Conservation (phyloP, 2,797 vertebrate species). For the Megalops cyprinoides region DNA sequence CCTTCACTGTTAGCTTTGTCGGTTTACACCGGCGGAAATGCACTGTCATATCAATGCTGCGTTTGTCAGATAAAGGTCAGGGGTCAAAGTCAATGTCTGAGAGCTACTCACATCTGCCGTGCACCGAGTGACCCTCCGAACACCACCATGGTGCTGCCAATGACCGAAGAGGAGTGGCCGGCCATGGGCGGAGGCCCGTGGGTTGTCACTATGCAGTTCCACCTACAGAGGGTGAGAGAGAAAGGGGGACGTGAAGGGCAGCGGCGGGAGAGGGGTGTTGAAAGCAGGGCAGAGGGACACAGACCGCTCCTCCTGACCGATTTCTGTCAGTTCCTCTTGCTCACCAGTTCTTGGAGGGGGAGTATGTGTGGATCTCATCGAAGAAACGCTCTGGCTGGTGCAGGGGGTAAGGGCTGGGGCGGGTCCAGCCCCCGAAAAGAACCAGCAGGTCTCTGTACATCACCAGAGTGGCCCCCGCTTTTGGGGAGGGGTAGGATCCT, state of each 20-base stretch:
- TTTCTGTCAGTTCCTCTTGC: constrained; percentile 17
- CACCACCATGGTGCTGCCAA: constrained; percentile 93
- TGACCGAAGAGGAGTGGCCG: constrained; percentile 95
- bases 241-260: constrained; percentile 12
- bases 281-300: neutral
- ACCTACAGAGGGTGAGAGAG: constrained; percentile 71
- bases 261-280: constrained; percentile 5
- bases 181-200: constrained; percentile 98
- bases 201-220: constrained; percentile 98
- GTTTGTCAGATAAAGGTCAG: neutral
- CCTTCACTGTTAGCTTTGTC: neutral
- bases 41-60: neutral
- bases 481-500: constrained; percentile 98
- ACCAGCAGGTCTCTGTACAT: constrained; percentile 96
- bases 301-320: no score
- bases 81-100: constrained; percentile 24
- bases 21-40: neutral
- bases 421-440: constrained; percentile 96
- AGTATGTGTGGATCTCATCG: constrained; percentile 98
- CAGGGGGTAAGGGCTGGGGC: constrained; percentile 95
- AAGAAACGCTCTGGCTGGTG: constrained; percentile 98
- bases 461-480: constrained; percentile 94
- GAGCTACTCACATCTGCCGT: constrained; percentile 87
- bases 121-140: constrained; percentile 96
- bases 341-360: constrained; percentile 98